Percentiles rank a stretch among this genome's conserved stretches.
Conservation (phyloP, 2,797 vertebrate genomes). For the Molossus alvarezi region DNA sequence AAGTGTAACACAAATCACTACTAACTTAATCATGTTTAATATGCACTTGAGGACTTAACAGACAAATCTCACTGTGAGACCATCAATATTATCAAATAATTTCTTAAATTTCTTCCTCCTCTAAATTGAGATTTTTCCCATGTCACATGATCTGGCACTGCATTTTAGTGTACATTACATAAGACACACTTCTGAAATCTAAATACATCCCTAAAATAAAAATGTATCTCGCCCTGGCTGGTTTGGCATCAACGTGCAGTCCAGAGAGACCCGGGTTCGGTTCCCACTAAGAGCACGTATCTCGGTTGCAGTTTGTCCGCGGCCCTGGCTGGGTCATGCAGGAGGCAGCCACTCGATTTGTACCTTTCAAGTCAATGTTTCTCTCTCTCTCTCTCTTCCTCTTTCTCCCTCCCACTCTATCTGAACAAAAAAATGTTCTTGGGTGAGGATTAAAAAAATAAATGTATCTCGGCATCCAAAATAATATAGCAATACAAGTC, state of each 20-base stretch:
- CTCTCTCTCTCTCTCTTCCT: no score
- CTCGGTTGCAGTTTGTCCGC: no score
- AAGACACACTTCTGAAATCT: constrained; percentile 68
- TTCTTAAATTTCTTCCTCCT: constrained; percentile 67
- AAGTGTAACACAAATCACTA: constrained; percentile 61
- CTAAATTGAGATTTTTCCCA: constrained; percentile 58
- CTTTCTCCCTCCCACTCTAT: no score
- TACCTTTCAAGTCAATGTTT: no score
- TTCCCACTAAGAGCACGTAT: no score
- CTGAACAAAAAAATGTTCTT: no score
- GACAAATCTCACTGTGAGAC: constrained; percentile 55
- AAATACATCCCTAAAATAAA: constrained; percentile 61
- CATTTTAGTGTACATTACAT: constrained; percentile 59
- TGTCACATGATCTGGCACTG: constrained; percentile 33
- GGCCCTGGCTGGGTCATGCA: no score
- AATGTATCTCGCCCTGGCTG: not conserved
- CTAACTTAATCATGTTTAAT: constrained; percentile 75
- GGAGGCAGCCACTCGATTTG: no score
- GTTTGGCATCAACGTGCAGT: no score
- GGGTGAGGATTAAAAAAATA: not conserved
- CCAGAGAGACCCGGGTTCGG: no score
- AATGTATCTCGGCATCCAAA: constrained; percentile 26
- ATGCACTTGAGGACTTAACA: constrained; percentile 59
- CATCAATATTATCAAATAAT: constrained; percentile 69
- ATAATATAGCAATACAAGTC: constrained; percentile 48